Conservation (phyloP, 2,113 vertebrate genomes). For the Axis porcinus region DNA sequence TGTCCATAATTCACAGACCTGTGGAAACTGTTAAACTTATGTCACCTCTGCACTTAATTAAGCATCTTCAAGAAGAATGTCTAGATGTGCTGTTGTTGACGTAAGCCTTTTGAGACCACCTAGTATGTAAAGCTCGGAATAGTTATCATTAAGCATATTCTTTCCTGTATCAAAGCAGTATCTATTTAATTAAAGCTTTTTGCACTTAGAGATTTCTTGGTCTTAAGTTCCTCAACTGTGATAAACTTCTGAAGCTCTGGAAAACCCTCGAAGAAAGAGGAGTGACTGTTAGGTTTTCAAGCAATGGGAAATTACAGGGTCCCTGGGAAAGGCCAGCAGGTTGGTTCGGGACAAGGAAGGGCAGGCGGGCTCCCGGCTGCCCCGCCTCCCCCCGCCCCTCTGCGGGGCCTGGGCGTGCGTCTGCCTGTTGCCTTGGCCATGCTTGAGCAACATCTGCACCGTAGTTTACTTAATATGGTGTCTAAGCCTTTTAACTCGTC, state of each 20-base stretch:
- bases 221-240: background rate
- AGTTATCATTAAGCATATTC: background rate
- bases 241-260: background rate
- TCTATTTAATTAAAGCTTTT: conserved; percentile 16
- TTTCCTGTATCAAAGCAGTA: background rate
- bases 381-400: background rate
- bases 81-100: background rate
- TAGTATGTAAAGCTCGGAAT: background rate
- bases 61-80: background rate
- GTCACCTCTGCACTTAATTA: background rate
- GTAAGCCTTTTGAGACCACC: background rate
- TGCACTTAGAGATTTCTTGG: background rate
- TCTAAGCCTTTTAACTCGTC: background rate
- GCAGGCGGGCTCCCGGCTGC: background rate
- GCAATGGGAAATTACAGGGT: background rate
- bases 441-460: background rate
- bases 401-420: background rate
- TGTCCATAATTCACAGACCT: background rate
- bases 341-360: background rate
- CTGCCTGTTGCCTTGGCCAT: background rate
- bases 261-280: background rate
- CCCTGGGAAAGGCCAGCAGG: background rate
- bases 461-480: background rate
- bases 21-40: background rate
- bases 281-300: background rate